Conservation (phyloP, 2,113 vertebrate genomes). For the Vicugna pacos region DNA sequence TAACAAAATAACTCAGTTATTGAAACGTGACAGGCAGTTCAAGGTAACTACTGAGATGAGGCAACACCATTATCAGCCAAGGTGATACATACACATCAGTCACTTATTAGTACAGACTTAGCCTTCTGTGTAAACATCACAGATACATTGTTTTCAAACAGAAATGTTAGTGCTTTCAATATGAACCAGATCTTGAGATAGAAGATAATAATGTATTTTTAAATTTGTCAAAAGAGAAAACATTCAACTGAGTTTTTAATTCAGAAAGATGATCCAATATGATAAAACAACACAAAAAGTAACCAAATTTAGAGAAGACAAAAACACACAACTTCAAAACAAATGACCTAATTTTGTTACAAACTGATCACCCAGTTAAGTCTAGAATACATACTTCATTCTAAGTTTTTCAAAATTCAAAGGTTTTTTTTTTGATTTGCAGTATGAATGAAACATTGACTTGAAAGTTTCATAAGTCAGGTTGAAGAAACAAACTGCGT, state of each 20-base stretch:
- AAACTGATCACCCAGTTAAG: neutral
- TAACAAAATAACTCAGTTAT: neutral
- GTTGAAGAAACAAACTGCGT: conserved; percentile 10
- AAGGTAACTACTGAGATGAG: neutral
- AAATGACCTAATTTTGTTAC: neutral
- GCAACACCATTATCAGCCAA: neutral
- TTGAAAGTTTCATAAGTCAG: conserved; percentile 29
- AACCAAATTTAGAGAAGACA: conserved; percentile 3
- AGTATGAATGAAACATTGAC: neutral
- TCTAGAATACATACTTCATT: neutral
- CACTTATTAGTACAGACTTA: neutral
- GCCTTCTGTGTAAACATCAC: neutral
- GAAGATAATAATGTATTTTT: neutral
- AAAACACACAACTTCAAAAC: conserved; percentile 28
- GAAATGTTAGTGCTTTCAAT: neutral
- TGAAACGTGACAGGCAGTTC: conserved; percentile 12
- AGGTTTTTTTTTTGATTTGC: neutral
- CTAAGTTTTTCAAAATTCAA: conserved; percentile 22
- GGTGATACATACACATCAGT: neutral
- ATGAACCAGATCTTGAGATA: neutral
- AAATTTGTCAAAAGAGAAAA: neutral
- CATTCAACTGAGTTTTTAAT: neutral
- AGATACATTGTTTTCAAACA: neutral
- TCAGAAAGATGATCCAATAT: conserved; percentile 14
- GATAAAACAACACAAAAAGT: neutral